These are phyloP conservation scores for Pomatorhinus ruficollis DNA, from an alignment of 2,113 vertebrate genomes.

Conservation along the genomic window DNA sequence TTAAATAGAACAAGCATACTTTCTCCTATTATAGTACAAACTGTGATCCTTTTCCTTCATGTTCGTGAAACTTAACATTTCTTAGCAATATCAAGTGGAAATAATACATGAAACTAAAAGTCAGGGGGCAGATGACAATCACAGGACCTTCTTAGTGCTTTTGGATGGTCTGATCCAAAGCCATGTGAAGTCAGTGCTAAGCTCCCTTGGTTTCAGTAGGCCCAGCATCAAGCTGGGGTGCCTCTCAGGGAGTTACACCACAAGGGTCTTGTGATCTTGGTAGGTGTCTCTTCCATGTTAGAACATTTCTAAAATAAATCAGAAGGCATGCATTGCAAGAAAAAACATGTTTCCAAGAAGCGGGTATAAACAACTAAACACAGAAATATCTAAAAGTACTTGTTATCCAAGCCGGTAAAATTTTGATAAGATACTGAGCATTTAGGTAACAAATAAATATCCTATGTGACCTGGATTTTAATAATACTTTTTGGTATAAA, in stretches of 20 bases:
- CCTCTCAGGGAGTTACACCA: not conserved
- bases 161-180: not conserved
- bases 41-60: not conserved
- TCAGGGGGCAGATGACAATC: not conserved
- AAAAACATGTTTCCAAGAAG: not conserved
- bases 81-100: not conserved
- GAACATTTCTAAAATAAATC: not conserved
- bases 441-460: not conserved
- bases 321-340: not conserved
- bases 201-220: not conserved
- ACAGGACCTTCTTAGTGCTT: not conserved
- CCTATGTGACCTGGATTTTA: not conserved
- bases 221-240: not conserved
- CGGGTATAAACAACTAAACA: not conserved
- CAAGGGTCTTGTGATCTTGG: not conserved
- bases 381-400: not conserved
- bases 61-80: not conserved
- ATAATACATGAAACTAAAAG: not conserved
- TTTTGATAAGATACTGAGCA: not conserved
- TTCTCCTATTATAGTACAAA: not conserved
- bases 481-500: not conserved
- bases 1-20: not conserved
- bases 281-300: not conserved
- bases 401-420: not conserved
- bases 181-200: not conserved